Evolutionary conservation across 37 sponge, comb jelly and placozoan genomes (phyloP), one percentile per base, ranked within the genome.

Genomic region (Spongia lamella): DNA sequence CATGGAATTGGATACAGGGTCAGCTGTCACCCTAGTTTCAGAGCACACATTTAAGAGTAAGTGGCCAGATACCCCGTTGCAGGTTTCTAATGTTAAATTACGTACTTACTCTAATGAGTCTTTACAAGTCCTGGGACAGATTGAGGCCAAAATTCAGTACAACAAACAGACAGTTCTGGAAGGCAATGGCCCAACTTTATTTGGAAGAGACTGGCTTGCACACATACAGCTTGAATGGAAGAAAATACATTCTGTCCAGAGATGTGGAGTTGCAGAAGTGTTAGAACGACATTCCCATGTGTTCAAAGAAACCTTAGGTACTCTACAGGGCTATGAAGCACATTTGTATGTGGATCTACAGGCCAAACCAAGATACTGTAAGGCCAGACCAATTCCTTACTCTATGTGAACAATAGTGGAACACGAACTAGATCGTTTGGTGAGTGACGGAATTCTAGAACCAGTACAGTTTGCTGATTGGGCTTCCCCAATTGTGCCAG

Each of bases 401-500:
- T n/a, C n/a, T n/a, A n/a, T n/a, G n/a, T n/a, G n/a, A n/a, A n/a
- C n/a, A n/a, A n/a, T n/a, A n/a, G n/a, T n/a, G n/a, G n/a, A n/a
- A n/a, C n/a, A n/a, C n/a, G n/a, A n/a, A n/a, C n/a, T n/a, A n/a
- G n/a, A n/a, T n/a, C n/a, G n/a, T n/a, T n/a, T n/a, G n/a, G n/a
- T n/a, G n/a, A n/a, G n/a, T n/a, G n/a, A n/a, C n/a, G n/a, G n/a
- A n/a, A n/a, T n/a, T n/a, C n/a, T n/a, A n/a, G n/a, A n/a, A n/a
- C n/a, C n/a, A n/a, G n/a, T n/a, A n/a, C n/a, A n/a, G n/a, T n/a
- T n/a, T n/a, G n/a, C n/a, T n/a, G n/a, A n/a, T n/a, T n/a, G n/a
- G 69, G 69, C 69, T 47, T 25, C 69, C 3, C 69, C 69, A 34
- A 35, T 68, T 4, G 69, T 68, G 25, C 22, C 38, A 14, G 43